phyloP scores from a whole-genome alignment of 2,113 vertebrate genomes.

The Ursus arctos region DNA sequence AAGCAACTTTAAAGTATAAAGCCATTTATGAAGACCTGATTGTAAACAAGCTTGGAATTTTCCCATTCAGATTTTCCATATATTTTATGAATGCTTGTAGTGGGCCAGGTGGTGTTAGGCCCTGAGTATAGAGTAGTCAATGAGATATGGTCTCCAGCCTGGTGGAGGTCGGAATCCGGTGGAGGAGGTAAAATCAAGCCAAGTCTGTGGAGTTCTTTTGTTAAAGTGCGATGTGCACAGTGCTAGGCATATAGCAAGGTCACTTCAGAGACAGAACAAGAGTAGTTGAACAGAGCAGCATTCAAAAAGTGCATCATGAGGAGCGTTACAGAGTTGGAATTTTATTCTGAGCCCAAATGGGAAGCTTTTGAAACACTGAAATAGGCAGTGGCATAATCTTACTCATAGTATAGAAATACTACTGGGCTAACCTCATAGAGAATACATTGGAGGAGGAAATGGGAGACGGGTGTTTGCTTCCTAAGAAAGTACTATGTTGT shows the following conservation, averaged over 20 bases:
- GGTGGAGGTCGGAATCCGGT: neutral
- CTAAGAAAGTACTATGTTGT: neutral
- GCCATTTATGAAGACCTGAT: neutral
- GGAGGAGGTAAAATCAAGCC: neutral
- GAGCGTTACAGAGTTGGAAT: neutral
- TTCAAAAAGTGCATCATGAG: neutral
- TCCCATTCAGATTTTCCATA: neutral
- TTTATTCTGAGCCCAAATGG: neutral
- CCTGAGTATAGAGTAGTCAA: neutral
- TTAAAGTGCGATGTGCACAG: neutral
- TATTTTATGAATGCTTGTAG: slow-evolving; percentile 29
- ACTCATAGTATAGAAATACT: neutral
- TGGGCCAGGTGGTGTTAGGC: neutral
- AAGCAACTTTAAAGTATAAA: slow-evolving; percentile 37
- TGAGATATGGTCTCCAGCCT: neutral
- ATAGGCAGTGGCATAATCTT: neutral
- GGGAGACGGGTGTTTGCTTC: neutral
- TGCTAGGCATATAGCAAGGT: neutral
- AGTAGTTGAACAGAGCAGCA: neutral
- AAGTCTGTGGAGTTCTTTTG: neutral
- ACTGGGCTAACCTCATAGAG: neutral
- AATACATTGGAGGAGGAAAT: neutral
- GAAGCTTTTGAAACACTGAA: slow-evolving; percentile 32
- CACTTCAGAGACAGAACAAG: neutral
- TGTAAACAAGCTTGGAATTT: neutral